Base-by-base conservation (phyloP, 2,888 invertebrate species). In the Tortrix viridana region DNA sequence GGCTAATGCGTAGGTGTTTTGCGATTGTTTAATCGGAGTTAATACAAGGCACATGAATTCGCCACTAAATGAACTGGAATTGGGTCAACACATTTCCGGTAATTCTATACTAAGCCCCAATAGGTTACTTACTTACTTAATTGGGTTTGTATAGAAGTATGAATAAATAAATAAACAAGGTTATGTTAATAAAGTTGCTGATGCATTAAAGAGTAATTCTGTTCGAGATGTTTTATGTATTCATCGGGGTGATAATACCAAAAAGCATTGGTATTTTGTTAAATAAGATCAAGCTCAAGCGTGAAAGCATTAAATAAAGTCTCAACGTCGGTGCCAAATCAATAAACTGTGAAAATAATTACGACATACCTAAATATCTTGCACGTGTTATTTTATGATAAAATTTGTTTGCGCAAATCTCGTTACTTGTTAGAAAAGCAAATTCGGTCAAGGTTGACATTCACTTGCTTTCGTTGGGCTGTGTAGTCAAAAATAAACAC, bases 1-100 rank as follows among this genome's bases (percentile, higher is more conserved):
- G 37, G 46, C 18, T 62, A 52, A 64, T 60, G 64, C 26, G 56
- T 53, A 46, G 32, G 60, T 62, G 50, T 62, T 56, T 56, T 12
- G 32, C 44, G 41, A 41, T 46, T n/a, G 38, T 47, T 19, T 41
- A 54, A 54, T 60, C 38, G 38, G 47, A 60, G 53, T 53, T 47
- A 47, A 47, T 46, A 38, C 37, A 20, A 41, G 47, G 48, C 22
- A 48, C 38, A 47, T 46, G 32, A 54, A 43, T 38, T 23, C 54
- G 16, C 22, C n/a, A 46, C 47, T 7, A 46, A 56, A 56, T 56
- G 54, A 55, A 55, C 54, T 32, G 54, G 54, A 26, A 26, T 32
- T 26, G 26, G 44, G 18, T 32, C 26, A 44, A 44, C 23, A 26
- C n/a, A n/a, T n/a, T 26, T 55, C 32, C 19, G 14, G 44, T 18